Evolutionary conservation across 1,140 invertebrate genomes (phyloP).

Genomic region (Euwallacea similis): DNA sequence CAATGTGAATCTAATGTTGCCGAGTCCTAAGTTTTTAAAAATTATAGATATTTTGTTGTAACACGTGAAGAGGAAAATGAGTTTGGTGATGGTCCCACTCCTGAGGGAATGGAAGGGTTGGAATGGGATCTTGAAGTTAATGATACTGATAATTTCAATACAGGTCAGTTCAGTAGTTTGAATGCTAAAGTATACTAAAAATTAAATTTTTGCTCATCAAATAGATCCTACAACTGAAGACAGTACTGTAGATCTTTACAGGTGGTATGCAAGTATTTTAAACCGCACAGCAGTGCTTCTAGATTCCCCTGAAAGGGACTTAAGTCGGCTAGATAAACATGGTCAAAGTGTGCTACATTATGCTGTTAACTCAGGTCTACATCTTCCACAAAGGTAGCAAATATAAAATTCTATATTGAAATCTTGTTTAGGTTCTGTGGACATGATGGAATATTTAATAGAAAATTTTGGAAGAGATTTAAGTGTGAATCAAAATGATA

Average conservation of each 20-base stretch:
- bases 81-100: constrained; percentile 58
- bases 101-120: constrained; percentile 63
- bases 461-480: constrained; percentile 46
- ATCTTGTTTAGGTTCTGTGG: constrained; percentile 43
- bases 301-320: constrained; percentile 48
- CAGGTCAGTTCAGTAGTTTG: background rate
- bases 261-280: constrained; percentile 61
- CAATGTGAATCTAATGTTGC: background rate
- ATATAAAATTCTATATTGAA: too few relatives aligned
- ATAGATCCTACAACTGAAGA: constrained; percentile 38
- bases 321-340: constrained; percentile 56
- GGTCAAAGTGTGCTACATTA: constrained; percentile 63
- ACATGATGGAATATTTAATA: constrained; percentile 56
- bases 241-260: constrained; percentile 53
- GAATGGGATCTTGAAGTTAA: constrained; percentile 63
- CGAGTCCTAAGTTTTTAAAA: too few relatives aligned
- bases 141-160: constrained; percentile 41
- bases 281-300: constrained; percentile 57
- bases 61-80: constrained; percentile 50
- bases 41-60: constrained; percentile 51
- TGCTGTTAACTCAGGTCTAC: constrained; percentile 57
- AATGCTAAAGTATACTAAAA: background rate
- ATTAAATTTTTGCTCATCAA: background rate
- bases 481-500: constrained; percentile 48
- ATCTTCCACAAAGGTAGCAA: background rate